These are phyloP conservation scores for Spilogale gracilis DNA, from an alignment of 2,113 vertebrate genomes.

Conservation along the genomic window DNA sequence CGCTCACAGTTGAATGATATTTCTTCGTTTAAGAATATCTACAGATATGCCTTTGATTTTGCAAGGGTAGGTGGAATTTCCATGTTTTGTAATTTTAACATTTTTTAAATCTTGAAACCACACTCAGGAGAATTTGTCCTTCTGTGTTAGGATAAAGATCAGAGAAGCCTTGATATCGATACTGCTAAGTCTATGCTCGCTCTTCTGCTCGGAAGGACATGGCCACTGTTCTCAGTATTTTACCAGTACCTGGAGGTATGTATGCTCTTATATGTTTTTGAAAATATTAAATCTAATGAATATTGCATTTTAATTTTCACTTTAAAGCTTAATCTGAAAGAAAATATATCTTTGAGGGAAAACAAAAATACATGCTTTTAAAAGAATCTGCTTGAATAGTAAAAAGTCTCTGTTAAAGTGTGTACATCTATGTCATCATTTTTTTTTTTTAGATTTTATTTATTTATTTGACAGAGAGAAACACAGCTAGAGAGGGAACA, in stretches of 20 bases:
- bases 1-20: constrained; percentile 94
- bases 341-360: constrained; percentile 19
- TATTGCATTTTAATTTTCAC: background rate
- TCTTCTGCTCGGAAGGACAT: constrained; percentile 95
- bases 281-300: background rate
- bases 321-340: background rate
- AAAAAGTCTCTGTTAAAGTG: constrained; percentile 27
- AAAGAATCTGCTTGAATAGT: background rate
- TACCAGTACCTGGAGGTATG: constrained; percentile 96
- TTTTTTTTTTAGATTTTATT: no score
- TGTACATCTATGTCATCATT: background rate
- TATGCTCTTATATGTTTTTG: background rate
- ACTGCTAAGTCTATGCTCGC: constrained; percentile 98
- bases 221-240: constrained; percentile 97
- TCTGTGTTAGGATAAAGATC: constrained; percentile 94
- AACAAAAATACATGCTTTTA: background rate
- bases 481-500: no score
- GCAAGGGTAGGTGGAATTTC: constrained; percentile 92
- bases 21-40: constrained; percentile 96
- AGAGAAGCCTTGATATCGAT: constrained; percentile 97
- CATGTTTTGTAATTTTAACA: constrained; percentile 45
- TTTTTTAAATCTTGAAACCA: background rate
- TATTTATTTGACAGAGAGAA: no score
- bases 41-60: constrained; percentile 99
- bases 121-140: constrained; percentile 61